Percentiles rank a stretch among this genome's conserved stretches.
Conservation (phyloP, 1,140 invertebrate species). For the Bombus haemorrhoidalis region DNA sequence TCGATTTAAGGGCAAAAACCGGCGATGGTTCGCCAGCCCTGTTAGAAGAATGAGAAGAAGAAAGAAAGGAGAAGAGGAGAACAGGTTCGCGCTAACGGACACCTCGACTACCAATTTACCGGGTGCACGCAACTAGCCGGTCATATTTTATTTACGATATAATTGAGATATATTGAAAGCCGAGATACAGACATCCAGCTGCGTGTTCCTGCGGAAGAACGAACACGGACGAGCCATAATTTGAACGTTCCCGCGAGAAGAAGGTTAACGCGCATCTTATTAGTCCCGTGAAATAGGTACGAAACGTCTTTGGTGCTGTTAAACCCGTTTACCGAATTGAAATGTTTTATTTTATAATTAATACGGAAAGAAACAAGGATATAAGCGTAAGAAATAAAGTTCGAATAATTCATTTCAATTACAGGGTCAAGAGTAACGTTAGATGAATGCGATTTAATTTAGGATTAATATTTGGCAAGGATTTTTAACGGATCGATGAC, state of each 20-base stretch:
- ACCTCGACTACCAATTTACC: conserved; percentile 75
- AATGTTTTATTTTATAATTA: not conserved
- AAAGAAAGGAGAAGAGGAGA: conserved; percentile 58
- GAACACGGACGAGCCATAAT: conserved; percentile 61
- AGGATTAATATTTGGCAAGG: not conserved
- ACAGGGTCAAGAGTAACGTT: not conserved
- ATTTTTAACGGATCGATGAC: not conserved
- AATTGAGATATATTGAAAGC: conserved; percentile 81
- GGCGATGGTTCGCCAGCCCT: not conserved
- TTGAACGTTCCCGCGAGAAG: conserved; percentile 65
- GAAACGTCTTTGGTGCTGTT: not conserved
- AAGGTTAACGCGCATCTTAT: conserved; percentile 59
- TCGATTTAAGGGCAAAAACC: conserved; percentile 20
- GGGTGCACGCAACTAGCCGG: conserved; percentile 74
- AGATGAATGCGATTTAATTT: not conserved
- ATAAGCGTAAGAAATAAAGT: not conserved
- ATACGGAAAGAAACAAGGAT: not conserved
- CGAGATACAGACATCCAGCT: conserved; percentile 76
- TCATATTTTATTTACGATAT: conserved; percentile 81
- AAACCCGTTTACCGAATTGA: not conserved
- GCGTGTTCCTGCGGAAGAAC: conserved; percentile 64
- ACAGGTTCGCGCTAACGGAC: conserved; percentile 74
- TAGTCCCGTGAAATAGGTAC: conserved; percentile 30
- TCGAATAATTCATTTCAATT: no score
- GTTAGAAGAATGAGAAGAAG: not conserved